Percentiles rank a stretch among this genome's conserved stretches.
These are phyloP conservation scores for Hesperophylax magnus DNA, from an alignment of 1,140 invertebrate genomes.

Conservation along the genomic window DNA sequence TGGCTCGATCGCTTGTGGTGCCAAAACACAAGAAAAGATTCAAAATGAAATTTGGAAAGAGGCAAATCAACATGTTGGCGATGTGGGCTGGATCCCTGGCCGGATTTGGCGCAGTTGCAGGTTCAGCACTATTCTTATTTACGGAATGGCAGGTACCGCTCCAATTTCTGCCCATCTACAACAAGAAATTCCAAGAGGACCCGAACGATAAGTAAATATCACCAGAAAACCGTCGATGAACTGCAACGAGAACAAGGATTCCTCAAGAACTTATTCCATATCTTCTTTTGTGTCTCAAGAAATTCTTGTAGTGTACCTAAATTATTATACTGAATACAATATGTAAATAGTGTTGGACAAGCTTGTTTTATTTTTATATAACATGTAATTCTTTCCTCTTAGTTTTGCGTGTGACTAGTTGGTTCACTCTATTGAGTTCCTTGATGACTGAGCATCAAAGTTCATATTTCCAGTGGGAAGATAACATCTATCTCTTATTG, in stretches of 20 bases:
- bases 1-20: not conserved
- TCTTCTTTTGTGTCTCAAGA: not conserved
- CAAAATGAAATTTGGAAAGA: constrained; percentile 29
- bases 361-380: constrained; percentile 10
- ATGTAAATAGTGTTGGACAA: constrained; percentile 19
- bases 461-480: too few species aligned
- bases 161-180: constrained; percentile 81
- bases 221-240: not conserved
- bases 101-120: constrained; percentile 75
- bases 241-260: too few species aligned
- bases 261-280: too few species aligned
- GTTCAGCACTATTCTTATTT: constrained; percentile 75
- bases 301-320: not conserved
- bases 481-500: too few species aligned
- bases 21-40: constrained; percentile 5
- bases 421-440: too few species aligned
- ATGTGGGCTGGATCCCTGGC: constrained; percentile 54
- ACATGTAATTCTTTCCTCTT: too few species aligned
- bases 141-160: constrained; percentile 84
- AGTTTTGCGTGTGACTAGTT: too few species aligned
- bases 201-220: constrained; percentile 37
- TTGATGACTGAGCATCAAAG: too few species aligned
- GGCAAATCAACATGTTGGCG: constrained; percentile 36
- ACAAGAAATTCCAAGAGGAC: constrained; percentile 77
- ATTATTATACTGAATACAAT: constrained; percentile 12